phyloP scores from a whole-genome alignment of 2,888 invertebrate species.

The Ophioninae sp. region DNA sequence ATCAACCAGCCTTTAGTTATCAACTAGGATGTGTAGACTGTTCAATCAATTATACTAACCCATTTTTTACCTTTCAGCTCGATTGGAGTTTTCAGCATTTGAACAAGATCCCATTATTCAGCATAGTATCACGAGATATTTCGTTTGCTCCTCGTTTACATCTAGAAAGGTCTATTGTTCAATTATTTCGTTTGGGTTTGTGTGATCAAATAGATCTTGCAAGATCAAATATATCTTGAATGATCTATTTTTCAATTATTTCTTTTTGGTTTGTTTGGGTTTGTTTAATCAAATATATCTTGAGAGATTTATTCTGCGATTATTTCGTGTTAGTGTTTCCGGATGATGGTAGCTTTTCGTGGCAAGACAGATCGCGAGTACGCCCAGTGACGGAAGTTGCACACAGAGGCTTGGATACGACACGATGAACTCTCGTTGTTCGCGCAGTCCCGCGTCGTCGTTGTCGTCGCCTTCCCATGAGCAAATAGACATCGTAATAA shows the following conservation, averaged over 20 bases:
- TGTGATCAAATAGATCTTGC: no score
- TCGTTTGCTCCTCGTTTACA: conserved; percentile 46
- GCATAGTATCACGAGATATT: conserved; percentile 31
- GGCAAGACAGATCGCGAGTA: conserved; percentile 7
- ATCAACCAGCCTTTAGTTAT: no score
- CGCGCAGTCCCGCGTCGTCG: conserved; percentile 20
- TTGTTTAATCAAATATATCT: background rate
- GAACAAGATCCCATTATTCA: background rate
- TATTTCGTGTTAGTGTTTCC: conserved; percentile 42
- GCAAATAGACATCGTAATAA: conserved; percentile 57
- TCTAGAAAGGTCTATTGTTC: no score
- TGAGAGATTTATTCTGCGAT: conserved; percentile 9
- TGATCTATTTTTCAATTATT: no score
- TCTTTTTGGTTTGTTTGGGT: no score
- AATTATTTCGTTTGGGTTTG: no score
- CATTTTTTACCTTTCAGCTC: background rate
- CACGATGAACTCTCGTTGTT: conserved; percentile 43
- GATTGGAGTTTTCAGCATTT: no score
- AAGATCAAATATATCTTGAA: no score
- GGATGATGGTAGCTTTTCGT: conserved; percentile 9
- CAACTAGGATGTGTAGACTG: no score
- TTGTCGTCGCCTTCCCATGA: conserved; percentile 40
- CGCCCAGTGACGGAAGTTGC: conserved; percentile 55
- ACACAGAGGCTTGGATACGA: conserved; percentile 19
- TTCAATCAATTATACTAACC: conserved; percentile 25